These are phyloP conservation scores for Pterobdella sp. DNA, from an alignment of 2,888 invertebrate species.

Conservation along the genomic window DNA sequence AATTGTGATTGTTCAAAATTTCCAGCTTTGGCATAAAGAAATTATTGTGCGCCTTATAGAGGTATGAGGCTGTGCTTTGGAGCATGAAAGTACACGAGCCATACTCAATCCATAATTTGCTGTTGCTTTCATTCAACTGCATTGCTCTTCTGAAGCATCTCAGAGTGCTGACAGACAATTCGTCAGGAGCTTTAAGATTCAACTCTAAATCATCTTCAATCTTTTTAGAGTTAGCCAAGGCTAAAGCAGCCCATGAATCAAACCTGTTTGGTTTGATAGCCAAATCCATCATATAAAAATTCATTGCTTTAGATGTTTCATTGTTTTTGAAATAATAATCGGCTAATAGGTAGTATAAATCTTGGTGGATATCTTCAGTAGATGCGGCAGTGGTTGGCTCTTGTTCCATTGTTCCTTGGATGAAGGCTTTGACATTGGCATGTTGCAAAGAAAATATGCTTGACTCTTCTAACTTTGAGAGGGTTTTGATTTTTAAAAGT, in stretches of 20 bases:
- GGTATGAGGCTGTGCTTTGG: constrained; percentile 72
- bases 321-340: constrained; percentile 85
- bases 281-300: constrained; percentile 75
- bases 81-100: constrained; percentile 81
- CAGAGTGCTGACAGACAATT: constrained; percentile 60
- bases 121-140: constrained; percentile 62
- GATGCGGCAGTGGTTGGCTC: constrained; percentile 13
- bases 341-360: constrained; percentile 79
- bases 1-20: neutral
- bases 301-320: constrained; percentile 64
- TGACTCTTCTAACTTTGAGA: neutral
- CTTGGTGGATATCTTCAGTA: constrained; percentile 49
- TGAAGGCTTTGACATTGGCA: neutral
- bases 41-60: neutral
- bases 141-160: constrained; percentile 74
- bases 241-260: constrained; percentile 87
- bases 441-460: neutral
- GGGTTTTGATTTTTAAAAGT: constrained; percentile 1
- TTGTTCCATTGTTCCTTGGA: neutral
- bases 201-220: constrained; percentile 69
- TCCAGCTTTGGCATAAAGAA: neutral
- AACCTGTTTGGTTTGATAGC: constrained; percentile 68
- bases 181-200: constrained; percentile 42
- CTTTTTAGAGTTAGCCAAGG: constrained; percentile 60
- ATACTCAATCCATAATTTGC: constrained; percentile 76